Evolutionary conservation across 2,888 invertebrate genomes (phyloP), one percentile per base, ranked within the genome.

Genomic region (Pammene fasciana): DNA sequence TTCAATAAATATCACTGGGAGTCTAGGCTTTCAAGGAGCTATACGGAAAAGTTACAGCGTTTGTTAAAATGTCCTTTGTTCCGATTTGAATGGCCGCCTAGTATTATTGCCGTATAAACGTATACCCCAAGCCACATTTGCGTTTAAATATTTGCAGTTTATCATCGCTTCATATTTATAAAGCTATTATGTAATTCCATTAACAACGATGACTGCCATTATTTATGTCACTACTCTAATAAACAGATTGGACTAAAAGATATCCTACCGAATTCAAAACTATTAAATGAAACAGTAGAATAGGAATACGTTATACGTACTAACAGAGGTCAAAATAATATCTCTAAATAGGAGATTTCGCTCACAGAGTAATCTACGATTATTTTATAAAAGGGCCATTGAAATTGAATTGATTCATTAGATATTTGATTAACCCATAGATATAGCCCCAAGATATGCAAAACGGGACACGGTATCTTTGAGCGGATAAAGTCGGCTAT

Each of bases 371-470:
- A 74, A 75, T 36, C 56, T 75, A 73, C 67, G 73, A 71, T 76
- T 46, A 43, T 50, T 64, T 75, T 68, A 72, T 74, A 76, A 82
- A 79, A 76, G 77, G 76, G 75, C 79, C 76, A 72, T 75, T 72
- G 67, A 77, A 80, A 82, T 79, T 79, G 79, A 87, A 89, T 87
- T 87, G 87, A 89, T 88, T 88, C 89, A 88, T 89, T 89, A 86
- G 80, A 86, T 88, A 83, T 85, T 87, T 86, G 88, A 88, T 88
- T 87, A 88, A 84, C 80, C 79, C 77, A 64, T 71, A 81, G 88
- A 90, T 88, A 85, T 84, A 81, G 81, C 74, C 76, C 74, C 72
- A 75, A 74, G 89, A 89, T 90, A 90, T 89, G 88, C 88, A 85
- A 88, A 88, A 75, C 76, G 73, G 73, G 79, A 78, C 81, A 78